Evolutionary conservation across 2,888 invertebrate species (phyloP).

Genomic region (Bugula neritina): DNA sequence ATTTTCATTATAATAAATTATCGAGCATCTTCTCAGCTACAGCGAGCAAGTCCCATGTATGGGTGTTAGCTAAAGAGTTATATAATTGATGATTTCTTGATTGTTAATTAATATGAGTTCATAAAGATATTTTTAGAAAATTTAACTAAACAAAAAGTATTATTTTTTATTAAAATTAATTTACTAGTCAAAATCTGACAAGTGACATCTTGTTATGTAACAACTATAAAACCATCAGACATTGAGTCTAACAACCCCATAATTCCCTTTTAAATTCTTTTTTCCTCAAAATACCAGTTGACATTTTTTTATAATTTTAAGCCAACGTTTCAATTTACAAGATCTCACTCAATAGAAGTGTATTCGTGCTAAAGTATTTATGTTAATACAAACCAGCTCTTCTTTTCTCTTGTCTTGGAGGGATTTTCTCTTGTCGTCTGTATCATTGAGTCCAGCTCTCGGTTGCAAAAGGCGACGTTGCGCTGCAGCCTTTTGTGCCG

Average conservation of each 20-base stretch:
- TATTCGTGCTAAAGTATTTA: too few relatives aligned
- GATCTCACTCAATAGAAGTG: too few relatives aligned
- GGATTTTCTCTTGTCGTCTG: slow-evolving; percentile 30
- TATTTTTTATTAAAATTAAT: background rate
- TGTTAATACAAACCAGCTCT: slow-evolving; percentile 48
- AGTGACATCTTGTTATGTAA: background rate
- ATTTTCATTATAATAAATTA: background rate
- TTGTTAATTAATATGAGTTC: background rate
- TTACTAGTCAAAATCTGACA: background rate
- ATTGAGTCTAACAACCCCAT: background rate
- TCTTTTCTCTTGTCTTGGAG: slow-evolving; percentile 40
- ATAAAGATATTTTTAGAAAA: background rate
- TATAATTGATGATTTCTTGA: background rate
- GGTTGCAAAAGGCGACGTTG: slow-evolving; percentile 44
- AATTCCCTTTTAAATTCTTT: too few relatives aligned
- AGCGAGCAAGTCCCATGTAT: too few relatives aligned
- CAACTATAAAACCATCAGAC: background rate
- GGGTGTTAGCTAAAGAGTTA: background rate
- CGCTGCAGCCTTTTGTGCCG: slow-evolving; percentile 50
- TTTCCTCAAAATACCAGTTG: too few relatives aligned
- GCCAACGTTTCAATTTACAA: too few relatives aligned
- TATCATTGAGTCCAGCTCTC: slow-evolving; percentile 25
- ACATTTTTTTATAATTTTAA: too few relatives aligned
- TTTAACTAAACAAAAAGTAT: background rate
- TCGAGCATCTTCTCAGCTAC: background rate